phyloP scores from a whole-genome alignment of 2,888 invertebrate genomes.

The Apodemia hepburni region DNA sequence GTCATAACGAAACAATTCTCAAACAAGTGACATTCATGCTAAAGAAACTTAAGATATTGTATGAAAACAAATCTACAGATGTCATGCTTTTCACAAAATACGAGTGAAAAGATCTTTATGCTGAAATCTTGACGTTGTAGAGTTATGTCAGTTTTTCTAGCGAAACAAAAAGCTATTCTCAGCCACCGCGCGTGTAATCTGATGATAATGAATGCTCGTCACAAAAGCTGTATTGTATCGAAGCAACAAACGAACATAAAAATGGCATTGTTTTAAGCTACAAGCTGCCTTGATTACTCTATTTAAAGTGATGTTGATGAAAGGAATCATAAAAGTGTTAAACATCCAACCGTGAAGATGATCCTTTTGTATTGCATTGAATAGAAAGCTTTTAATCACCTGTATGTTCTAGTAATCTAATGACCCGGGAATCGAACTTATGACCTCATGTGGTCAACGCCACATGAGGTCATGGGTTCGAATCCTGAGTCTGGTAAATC shows the following conservation, averaged over 20 bases:
- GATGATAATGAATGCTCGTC: constrained; percentile 54
- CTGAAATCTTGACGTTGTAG: constrained; percentile 30
- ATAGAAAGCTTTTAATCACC: too few species aligned
- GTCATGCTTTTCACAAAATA: constrained; percentile 27
- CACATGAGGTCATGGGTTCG: too few species aligned
- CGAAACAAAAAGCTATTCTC: constrained; percentile 29
- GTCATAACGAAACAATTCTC: constrained; percentile 5
- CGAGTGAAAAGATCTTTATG: constrained; percentile 31
- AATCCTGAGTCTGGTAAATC: too few species aligned
- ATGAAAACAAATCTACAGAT: constrained; percentile 24
- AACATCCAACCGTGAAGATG: neutral
- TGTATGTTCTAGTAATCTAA: too few species aligned
- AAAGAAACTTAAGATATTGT: constrained; percentile 19
- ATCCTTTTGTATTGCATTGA: neutral
- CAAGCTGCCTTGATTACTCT: constrained; percentile 11
- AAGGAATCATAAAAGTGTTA: neutral
- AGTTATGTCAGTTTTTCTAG: constrained; percentile 27
- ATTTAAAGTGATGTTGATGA: neutral
- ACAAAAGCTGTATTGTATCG: constrained; percentile 52
- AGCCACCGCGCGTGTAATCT: constrained; percentile 46
- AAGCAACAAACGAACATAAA: constrained; percentile 17
- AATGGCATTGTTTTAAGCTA: constrained; percentile 8
- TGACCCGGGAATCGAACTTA: too few species aligned
- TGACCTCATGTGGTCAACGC: too few species aligned
- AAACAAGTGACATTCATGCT: constrained; percentile 10